Conservation (phyloP, 2,888 invertebrate genomes). For the Cheilosia scutellata region DNA sequence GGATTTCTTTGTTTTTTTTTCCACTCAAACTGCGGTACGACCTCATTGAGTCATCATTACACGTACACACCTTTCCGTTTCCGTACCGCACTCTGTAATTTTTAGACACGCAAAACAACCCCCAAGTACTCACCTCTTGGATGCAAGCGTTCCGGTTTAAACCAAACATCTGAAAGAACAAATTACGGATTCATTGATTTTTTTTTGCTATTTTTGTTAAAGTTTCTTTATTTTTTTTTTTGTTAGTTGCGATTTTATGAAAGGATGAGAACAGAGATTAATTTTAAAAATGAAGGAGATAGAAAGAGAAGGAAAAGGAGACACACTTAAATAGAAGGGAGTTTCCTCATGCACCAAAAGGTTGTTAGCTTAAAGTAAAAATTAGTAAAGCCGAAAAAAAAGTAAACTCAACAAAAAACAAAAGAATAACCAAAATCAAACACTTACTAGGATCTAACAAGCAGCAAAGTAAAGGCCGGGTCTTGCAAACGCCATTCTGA, state of each 20-base stretch:
- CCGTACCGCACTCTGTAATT: slow-evolving; percentile 13
- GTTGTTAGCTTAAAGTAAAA: slow-evolving; percentile 29
- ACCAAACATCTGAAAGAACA: slow-evolving; percentile 94
- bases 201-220: slow-evolving; percentile 76
- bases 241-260: slow-evolving; percentile 76
- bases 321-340: slow-evolving; percentile 42
- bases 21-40: slow-evolving; percentile 59
- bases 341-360: slow-evolving; percentile 47
- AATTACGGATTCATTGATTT: slow-evolving; percentile 82
- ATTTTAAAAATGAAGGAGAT: slow-evolving; percentile 28
- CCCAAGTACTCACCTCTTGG: slow-evolving; percentile 91
- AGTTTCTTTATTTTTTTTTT: slow-evolving; percentile 24
- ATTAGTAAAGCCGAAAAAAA: slow-evolving; percentile 33
- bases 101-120: slow-evolving; percentile 4
- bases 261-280: slow-evolving; percentile 74
- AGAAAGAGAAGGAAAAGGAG: slow-evolving; percentile 44
- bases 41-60: slow-evolving; percentile 64
- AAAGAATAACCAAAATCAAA: neutral
- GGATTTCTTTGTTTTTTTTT: slow-evolving; percentile 12
- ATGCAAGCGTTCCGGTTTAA: slow-evolving; percentile 95
- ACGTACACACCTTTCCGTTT: slow-evolving; percentile 42
- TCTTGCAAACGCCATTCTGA: slow-evolving; percentile 83
- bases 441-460: slow-evolving; percentile 84
- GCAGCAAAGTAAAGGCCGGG: slow-evolving; percentile 83
- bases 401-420: slow-evolving; percentile 37